Evolutionary conservation across 2,797 vertebrate genomes (phyloP).

Genomic region (Poeciliopsis presidionis): DNA sequence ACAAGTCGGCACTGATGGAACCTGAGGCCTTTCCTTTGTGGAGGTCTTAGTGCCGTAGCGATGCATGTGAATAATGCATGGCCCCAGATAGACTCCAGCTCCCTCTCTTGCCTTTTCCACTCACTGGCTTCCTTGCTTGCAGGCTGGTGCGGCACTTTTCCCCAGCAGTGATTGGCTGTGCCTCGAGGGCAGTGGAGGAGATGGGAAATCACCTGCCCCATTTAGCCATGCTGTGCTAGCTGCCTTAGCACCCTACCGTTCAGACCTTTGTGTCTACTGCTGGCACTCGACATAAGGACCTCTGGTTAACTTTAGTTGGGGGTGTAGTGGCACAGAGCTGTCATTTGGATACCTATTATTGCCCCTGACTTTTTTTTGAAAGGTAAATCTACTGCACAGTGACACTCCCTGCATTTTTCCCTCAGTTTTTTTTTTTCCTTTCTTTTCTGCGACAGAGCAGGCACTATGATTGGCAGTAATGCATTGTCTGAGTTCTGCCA

Average conservation of each 20-base stretch:
- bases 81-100: conserved; percentile 75
- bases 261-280: conserved; percentile 75
- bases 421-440: conserved; percentile 28
- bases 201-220: conserved; percentile 83
- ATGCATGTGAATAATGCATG: conserved; percentile 83
- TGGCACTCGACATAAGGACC: conserved; percentile 74
- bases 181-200: conserved; percentile 77
- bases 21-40: conserved; percentile 77
- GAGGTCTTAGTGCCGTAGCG: conserved; percentile 78
- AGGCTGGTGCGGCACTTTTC: conserved; percentile 69
- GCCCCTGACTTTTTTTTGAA: conserved; percentile 65
- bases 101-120: conserved; percentile 61
- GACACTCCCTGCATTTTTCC: conserved; percentile 59
- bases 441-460: conserved; percentile 56
- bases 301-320: conserved; percentile 73
- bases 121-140: conserved; percentile 62
- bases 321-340: conserved; percentile 67
- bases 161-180: conserved; percentile 77
- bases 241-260: conserved; percentile 71
- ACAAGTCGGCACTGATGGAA: conserved; percentile 81
- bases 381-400: conserved; percentile 73
- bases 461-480: conserved; percentile 74
- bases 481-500: conserved; percentile 58
- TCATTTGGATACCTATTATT: conserved; percentile 76
- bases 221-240: conserved; percentile 80